Conservation (phyloP, 2,888 invertebrate species). For the Stenolophus ochropezus region DNA sequence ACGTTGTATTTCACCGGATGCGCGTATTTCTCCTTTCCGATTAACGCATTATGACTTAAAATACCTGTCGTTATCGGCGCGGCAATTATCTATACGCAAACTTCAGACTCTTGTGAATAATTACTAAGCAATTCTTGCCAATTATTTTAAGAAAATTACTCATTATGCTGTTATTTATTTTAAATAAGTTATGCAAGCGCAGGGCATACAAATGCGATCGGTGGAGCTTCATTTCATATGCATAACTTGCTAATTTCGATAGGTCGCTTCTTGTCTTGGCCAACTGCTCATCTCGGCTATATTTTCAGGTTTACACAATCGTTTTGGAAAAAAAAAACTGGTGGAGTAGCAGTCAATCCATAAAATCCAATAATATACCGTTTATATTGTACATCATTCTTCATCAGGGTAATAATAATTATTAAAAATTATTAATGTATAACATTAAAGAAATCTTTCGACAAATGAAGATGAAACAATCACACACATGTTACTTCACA, state of each 20-base stretch:
- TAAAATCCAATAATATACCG: too few relatives aligned
- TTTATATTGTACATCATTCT: too few relatives aligned
- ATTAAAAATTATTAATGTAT: too few relatives aligned
- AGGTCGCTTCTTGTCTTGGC: slow-evolving; percentile 6
- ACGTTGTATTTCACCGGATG: slow-evolving; percentile 56
- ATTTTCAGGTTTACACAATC: too few relatives aligned
- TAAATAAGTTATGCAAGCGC: slow-evolving; percentile 53
- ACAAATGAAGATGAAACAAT: too few relatives aligned
- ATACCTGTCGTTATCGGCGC: slow-evolving; percentile 57
- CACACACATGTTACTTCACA: too few relatives aligned
- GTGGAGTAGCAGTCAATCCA: too few relatives aligned
- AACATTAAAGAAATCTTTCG: too few relatives aligned
- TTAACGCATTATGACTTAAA: slow-evolving; percentile 60
- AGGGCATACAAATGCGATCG: slow-evolving; percentile 41
- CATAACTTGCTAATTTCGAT: slow-evolving; percentile 32
- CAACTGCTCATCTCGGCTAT: slow-evolving; percentile 30
- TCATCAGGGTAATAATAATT: too few relatives aligned
- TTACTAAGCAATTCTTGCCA: slow-evolving; percentile 53
- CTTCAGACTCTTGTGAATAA: slow-evolving; percentile 50
- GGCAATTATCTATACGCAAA: slow-evolving; percentile 47
- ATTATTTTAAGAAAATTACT: slow-evolving; percentile 58
- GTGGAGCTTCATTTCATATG: slow-evolving; percentile 24
- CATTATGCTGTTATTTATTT: slow-evolving; percentile 57
- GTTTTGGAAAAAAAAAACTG: too few relatives aligned
- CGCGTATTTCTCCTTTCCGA: slow-evolving; percentile 60